phyloP scores from a whole-genome alignment of 2,797 vertebrate genomes.

The Borostomias antarcticus region DNA sequence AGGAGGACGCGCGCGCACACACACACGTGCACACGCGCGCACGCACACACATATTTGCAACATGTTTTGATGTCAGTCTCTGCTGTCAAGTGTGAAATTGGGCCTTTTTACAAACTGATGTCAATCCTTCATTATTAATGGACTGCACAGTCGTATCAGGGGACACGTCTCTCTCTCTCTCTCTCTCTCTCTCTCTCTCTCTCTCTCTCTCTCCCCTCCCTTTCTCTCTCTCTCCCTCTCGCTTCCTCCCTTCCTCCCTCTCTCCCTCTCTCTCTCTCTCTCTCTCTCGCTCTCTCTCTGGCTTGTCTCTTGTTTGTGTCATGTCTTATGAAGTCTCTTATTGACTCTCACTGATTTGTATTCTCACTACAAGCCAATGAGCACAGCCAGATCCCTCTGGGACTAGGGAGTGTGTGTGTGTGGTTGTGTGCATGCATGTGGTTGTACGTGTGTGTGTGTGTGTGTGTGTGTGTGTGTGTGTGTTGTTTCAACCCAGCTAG shows the following conservation, averaged over 20 bases:
- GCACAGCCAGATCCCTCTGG: neutral
- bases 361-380: neutral
- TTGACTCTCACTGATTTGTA: conserved; percentile 9
- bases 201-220: neutral
- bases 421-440: neutral
- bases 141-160: neutral
- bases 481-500: conserved; percentile 48
- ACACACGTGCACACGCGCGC: neutral
- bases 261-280: neutral
- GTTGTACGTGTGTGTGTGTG: conserved; percentile 27
- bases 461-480: conserved; percentile 41
- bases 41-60: conserved; percentile 19
- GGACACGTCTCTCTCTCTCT: neutral
- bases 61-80: conserved; percentile 48
- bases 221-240: neutral
- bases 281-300: conserved; percentile 3
- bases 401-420: neutral
- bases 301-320: conserved; percentile 47
- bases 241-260: neutral
- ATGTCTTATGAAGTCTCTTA: conserved; percentile 38
- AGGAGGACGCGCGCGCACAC: conserved; percentile 15
- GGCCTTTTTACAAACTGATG: neutral
- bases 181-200: neutral
- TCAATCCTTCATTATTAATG: conserved; percentile 1
- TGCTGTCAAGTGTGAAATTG: neutral